Percentiles rank a stretch among this genome's conserved stretches.
Evolutionary conservation across 2,888 invertebrate genomes (phyloP).

Genomic region (Apamea epomidion): DNA sequence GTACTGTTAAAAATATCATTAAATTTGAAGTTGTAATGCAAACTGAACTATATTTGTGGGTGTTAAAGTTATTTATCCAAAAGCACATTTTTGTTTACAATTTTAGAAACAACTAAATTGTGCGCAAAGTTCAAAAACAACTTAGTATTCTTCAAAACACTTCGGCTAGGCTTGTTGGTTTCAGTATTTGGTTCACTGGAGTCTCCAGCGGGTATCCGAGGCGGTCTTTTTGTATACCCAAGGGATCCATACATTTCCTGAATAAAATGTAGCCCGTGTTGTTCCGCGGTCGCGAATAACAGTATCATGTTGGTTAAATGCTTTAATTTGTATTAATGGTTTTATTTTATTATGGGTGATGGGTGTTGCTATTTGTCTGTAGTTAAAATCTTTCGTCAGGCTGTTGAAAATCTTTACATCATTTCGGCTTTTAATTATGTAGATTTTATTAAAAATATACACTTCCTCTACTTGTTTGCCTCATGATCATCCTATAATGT

Average conservation of each 20-base stretch:
- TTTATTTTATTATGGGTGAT: slow-evolving; percentile 23
- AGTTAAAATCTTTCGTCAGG: neutral
- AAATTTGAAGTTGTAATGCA: neutral
- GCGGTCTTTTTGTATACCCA: slow-evolving; percentile 45
- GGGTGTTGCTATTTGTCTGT: neutral
- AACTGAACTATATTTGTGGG: neutral
- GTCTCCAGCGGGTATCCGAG: slow-evolving; percentile 11
- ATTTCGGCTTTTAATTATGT: no score
- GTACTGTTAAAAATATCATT: neutral
- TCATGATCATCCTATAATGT: no score
- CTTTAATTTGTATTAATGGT: slow-evolving; percentile 29
- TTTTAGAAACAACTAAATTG: neutral
- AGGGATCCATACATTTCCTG: slow-evolving; percentile 57
- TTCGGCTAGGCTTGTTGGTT: slow-evolving; percentile 24
- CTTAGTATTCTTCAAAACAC: slow-evolving; percentile 55
- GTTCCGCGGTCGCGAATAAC: slow-evolving; percentile 28
- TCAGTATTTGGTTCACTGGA: slow-evolving; percentile 40
- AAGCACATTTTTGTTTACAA: neutral
- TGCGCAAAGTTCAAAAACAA: slow-evolving; percentile 44
- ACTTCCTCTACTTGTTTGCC: neutral
- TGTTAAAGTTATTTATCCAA: neutral
- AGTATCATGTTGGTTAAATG: slow-evolving; percentile 15
- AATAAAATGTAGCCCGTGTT: slow-evolving; percentile 53
- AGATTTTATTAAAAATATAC: neutral
- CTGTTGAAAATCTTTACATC: neutral